Evolutionary conservation across 2,797 vertebrate genomes (phyloP).

Genomic region (Amphiprion clarkii): DNA sequence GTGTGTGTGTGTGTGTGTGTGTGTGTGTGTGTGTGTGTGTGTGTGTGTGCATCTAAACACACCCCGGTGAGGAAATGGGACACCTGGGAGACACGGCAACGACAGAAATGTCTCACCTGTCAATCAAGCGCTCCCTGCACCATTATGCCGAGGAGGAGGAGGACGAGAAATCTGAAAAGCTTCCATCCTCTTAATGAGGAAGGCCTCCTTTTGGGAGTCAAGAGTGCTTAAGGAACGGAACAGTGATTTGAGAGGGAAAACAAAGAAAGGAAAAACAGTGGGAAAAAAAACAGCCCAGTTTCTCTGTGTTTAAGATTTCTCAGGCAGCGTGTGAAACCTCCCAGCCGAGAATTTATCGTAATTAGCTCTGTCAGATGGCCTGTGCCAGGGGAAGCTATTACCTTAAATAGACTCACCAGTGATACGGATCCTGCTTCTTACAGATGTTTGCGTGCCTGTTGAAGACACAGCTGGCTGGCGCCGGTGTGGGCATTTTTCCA

Average conservation of each 20-base stretch:
- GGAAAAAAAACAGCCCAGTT: conserved; percentile 54
- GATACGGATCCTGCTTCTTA: conserved; percentile 73
- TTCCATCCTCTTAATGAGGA: conserved; percentile 81
- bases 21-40: conserved; percentile 9
- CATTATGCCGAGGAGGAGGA: conserved; percentile 42
- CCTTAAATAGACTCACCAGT: conserved; percentile 80
- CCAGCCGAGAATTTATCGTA: conserved; percentile 79
- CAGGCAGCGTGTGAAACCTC: conserved; percentile 66
- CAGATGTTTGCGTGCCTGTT: conserved; percentile 81
- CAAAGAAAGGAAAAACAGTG: conserved; percentile 50
- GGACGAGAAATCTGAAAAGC: conserved; percentile 55
- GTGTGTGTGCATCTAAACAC: conserved; percentile 13
- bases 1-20: conserved; percentile 15
- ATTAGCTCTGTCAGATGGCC: conserved; percentile 82
- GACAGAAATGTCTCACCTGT: conserved; percentile 81
- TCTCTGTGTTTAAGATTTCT: conserved; percentile 70
- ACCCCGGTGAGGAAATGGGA: conserved; percentile 45
- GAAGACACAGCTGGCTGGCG: conserved; percentile 74
- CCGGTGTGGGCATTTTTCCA: conserved; percentile 57
- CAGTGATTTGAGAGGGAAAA: conserved; percentile 71
- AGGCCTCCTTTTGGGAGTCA: conserved; percentile 74
- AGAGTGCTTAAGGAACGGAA: conserved; percentile 75
- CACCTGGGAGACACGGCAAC: conserved; percentile 73
- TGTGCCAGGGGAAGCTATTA: conserved; percentile 79
- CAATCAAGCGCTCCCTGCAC: conserved; percentile 73